Percentiles rank a stretch among this genome's conserved stretches.
Conservation (phyloP, 2,888 invertebrate genomes). For the Patella pellucida region DNA sequence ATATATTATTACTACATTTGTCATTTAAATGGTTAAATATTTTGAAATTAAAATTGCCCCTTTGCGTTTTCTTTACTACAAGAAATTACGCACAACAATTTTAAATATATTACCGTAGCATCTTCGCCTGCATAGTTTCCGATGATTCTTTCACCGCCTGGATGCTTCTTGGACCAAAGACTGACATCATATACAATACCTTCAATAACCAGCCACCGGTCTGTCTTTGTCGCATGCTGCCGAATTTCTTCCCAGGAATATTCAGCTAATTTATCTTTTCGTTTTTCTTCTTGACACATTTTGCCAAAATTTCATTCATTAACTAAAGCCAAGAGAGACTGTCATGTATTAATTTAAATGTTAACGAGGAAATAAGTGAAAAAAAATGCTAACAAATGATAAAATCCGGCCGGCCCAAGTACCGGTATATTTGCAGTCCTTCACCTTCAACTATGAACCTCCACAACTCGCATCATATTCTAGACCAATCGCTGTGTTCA, state of each 20-base stretch:
- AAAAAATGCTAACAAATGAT: no score
- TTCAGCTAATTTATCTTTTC: constrained; percentile 23
- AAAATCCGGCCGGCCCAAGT: no score
- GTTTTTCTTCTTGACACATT: constrained; percentile 33
- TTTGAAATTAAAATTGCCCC: no score
- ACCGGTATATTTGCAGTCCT: no score
- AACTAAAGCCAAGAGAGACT: no score
- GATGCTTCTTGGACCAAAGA: constrained; percentile 60
- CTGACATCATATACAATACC: constrained; percentile 63
- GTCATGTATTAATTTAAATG: no score
- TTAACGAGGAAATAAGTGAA: no score
- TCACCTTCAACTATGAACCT: no score
- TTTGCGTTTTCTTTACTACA: neutral
- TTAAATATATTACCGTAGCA: constrained; percentile 51
- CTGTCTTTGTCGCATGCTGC: constrained; percentile 52
- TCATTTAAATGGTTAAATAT: no score
- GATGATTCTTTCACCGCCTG: constrained; percentile 62
- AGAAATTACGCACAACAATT: neutral
- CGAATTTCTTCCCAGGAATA: constrained; percentile 60
- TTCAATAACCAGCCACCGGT: constrained; percentile 64
- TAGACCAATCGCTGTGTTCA: no score
- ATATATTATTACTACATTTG: no score
- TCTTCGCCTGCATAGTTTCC: constrained; percentile 67
- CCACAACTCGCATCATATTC: no score
- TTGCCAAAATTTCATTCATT: neutral